These are phyloP conservation scores for Osmerus eperlanus DNA, from an alignment of 2,113 vertebrate species.

Conservation along the genomic window DNA sequence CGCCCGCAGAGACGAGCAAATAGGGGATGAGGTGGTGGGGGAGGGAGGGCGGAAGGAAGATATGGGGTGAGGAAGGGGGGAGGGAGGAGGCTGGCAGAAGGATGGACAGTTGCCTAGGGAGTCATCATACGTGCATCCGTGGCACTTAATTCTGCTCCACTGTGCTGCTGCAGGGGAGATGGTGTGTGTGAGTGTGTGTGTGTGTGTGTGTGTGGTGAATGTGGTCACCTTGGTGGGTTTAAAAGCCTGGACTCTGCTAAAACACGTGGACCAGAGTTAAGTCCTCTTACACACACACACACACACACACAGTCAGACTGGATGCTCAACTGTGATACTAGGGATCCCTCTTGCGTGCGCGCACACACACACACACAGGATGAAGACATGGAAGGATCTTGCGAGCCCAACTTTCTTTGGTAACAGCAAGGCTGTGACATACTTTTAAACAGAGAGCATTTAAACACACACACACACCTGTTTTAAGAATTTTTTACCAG, in stretches of 20 bases:
- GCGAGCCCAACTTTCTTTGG: constrained; percentile 58
- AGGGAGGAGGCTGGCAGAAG: constrained; percentile 31
- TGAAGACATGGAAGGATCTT: constrained; percentile 55
- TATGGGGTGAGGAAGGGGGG: constrained; percentile 57
- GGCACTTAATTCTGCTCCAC: constrained; percentile 55
- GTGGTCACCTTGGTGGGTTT: constrained; percentile 3
- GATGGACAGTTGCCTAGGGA: constrained; percentile 51
- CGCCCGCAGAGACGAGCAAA: constrained; percentile 44
- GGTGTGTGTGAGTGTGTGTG: constrained; percentile 18
- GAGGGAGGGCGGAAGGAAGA: constrained; percentile 20
- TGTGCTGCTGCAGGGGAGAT: constrained; percentile 33
- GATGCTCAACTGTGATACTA: constrained; percentile 53
- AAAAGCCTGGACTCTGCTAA: constrained; percentile 42
- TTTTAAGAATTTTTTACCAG: constrained; percentile 80
- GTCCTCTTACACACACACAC: constrained; percentile 20
- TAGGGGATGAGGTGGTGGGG: constrained; percentile 57
- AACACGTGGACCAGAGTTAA: constrained; percentile 57
- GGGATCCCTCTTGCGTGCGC: constrained; percentile 31
- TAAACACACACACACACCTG: constrained; percentile 59
- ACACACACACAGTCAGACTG: constrained; percentile 45
- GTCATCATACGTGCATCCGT: constrained; percentile 44
- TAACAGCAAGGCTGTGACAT: constrained; percentile 48
- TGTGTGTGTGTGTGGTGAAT: constrained; percentile 1
- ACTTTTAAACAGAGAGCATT: constrained; percentile 63
- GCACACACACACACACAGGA: constrained; percentile 15